Base-by-base conservation (phyloP, 2,888 invertebrate genomes). In the Heliconius sara region DNA sequence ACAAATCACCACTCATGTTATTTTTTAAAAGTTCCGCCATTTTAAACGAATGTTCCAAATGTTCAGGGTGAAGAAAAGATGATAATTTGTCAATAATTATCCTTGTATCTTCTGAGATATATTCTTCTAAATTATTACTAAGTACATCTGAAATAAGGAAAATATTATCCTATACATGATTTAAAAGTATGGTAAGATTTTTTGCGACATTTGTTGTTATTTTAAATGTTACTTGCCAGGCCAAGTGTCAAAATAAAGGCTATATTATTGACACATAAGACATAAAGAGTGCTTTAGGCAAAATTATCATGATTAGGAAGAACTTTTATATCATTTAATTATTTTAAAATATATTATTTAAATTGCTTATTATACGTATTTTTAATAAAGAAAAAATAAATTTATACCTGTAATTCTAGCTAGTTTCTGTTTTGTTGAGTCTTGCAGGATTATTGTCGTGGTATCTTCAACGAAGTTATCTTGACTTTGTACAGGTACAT, bases 21-120 rank as follows among this genome's bases (percentile, higher is more conserved):
- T 89, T 83, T 22, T 82, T 85, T 77, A 92, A 84, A 78, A 89
- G 84, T 81, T 87, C 86, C 6, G 91, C 91, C 66, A 87, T 84
- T 66, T 72, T 79, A 19, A 89, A 77, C 6, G 89, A 86, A 81
- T 87, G 76, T 76, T 86, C 85, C 30, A 91, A 77, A 30, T 87
- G 84, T 77, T 86, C 85, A 39, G 81, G 77, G 22, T 88, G 84
- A 1, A 85, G 77, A 4, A 82, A 27, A 65, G 83, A 67, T 9
- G 86, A 84, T 43, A 91, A 71, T 78, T 89, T 82, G 7, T 84
- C 83, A 2, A 91, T 82, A 3, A 84, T 79, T 83, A 88, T 85
- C 27, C 84, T 80, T 57, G 86, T 80, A 75, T 90, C 87, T 19
- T 86, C 84, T 63, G 88, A 86, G 76, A 90, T 82, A 80, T 88